Conservation (phyloP, 2,113 vertebrate genomes). For the Prunella fulvescens region DNA sequence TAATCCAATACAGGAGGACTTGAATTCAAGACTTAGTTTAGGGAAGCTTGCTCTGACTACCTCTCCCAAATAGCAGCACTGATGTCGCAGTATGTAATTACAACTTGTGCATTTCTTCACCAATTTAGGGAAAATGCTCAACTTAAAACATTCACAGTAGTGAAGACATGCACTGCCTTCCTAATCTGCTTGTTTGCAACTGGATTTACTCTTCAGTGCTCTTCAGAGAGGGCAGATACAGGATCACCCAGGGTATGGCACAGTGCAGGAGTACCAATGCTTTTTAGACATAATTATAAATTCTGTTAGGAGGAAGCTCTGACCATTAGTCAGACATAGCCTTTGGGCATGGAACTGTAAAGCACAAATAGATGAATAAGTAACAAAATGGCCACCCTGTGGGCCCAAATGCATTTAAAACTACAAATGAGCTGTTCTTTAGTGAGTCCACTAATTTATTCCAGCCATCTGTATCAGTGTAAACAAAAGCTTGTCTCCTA, state of each 20-base stretch:
- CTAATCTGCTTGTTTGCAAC: neutral
- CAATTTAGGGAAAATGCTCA: neutral
- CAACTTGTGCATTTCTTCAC: neutral
- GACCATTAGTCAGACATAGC: neutral
- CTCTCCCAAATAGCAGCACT: neutral
- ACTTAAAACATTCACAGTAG: neutral
- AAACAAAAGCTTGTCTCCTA: slow-evolving; percentile 66
- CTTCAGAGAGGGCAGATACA: neutral
- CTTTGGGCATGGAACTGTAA: neutral
- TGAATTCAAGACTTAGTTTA: neutral
- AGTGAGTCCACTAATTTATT: slow-evolving; percentile 74
- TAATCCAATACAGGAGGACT: neutral
- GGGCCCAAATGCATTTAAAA: slow-evolving; percentile 72
- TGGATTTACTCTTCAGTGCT: neutral
- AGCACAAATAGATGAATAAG: slow-evolving; percentile 36
- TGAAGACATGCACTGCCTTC: neutral
- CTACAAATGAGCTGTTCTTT: slow-evolving; percentile 68
- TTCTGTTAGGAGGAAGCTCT: neutral
- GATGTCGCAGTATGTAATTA: neutral
- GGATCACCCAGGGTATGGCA: neutral
- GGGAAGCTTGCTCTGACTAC: neutral
- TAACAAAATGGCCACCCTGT: slow-evolving; percentile 55
- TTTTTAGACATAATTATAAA: neutral
- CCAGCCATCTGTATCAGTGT: slow-evolving; percentile 72
- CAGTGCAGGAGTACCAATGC: neutral